Evolutionary conservation across 2,888 invertebrate genomes (phyloP).

Genomic region (Deroplatys truncata): DNA sequence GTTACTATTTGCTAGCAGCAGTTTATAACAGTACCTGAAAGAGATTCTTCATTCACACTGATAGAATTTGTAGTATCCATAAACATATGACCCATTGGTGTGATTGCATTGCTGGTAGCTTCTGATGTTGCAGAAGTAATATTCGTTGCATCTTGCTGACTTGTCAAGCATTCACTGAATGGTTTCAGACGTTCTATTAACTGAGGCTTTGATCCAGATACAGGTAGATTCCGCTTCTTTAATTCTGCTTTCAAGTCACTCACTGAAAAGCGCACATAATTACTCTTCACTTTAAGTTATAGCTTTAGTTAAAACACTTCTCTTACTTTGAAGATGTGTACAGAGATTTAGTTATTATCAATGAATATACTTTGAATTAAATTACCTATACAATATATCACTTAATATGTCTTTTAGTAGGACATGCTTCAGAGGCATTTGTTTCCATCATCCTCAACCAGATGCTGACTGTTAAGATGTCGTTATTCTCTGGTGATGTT

Average conservation of each 20-base stretch:
- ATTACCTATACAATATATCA: too few species aligned
- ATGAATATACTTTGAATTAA: background rate
- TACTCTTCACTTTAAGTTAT: background rate
- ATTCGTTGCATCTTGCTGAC: constrained; percentile 10
- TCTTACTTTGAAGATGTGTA: too few species aligned
- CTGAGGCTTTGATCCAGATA: constrained; percentile 94
- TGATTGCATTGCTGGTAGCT: constrained; percentile 33
- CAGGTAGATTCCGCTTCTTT: constrained; percentile 88
- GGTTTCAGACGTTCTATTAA: constrained; percentile 84
- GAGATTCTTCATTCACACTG: constrained; percentile 32
- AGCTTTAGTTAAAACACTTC: background rate
- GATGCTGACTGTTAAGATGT: too few species aligned
- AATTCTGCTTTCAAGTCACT: constrained; percentile 91
- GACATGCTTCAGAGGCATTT: too few species aligned
- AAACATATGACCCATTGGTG: constrained; percentile 46
- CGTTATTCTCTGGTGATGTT: too few species aligned
- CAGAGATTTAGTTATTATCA: background rate
- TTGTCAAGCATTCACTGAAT: constrained; percentile 29
- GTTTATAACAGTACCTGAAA: constrained; percentile 30
- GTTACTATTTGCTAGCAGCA: too few species aligned
- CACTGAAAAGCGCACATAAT: constrained; percentile 47
- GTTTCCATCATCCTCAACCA: too few species aligned
- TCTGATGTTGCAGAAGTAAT: background rate
- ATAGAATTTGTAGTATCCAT: constrained; percentile 42
- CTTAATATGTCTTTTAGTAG: too few species aligned